A percentile compares a stretch with the other conserved stretches of the same genome.
phyloP scores from a whole-genome alignment of 2,113 vertebrate genomes.

The Sus scrofa region DNA sequence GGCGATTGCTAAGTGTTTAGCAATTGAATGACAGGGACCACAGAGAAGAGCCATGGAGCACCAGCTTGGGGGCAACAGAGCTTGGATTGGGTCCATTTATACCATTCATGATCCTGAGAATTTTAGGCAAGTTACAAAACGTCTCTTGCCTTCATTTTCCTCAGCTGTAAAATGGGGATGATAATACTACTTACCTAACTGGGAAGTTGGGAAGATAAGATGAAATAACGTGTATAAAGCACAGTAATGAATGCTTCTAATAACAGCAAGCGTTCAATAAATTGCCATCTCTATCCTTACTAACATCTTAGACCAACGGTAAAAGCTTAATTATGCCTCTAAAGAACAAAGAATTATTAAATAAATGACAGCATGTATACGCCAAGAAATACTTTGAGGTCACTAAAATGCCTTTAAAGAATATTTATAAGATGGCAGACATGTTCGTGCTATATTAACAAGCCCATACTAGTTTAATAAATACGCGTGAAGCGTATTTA shows the following conservation, averaged over 20 bases:
- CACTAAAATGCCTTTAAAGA: constrained; percentile 33
- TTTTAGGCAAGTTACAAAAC: neutral
- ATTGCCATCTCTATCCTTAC: neutral
- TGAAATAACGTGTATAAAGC: neutral
- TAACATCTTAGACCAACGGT: neutral
- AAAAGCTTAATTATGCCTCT: constrained; percentile 16
- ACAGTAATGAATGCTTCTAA: neutral
- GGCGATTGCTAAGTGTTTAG: neutral
- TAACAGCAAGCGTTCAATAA: constrained; percentile 2
- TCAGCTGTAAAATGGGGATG: neutral
- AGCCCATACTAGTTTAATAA: neutral
- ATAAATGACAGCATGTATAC: neutral
- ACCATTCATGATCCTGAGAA: neutral
- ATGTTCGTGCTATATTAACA: neutral
- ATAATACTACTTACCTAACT: neutral
- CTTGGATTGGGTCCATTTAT: neutral
- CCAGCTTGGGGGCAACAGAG: neutral
- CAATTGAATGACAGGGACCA: neutral
- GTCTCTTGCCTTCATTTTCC: constrained; percentile 1
- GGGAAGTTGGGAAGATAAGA: constrained; percentile 5
- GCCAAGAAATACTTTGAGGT: neutral
- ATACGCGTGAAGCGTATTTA: neutral
- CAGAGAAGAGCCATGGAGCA: neutral
- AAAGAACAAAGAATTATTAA: neutral
- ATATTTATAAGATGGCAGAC: neutral